A percentile compares a stretch with the other conserved stretches of the same genome.
Evolutionary conservation across 2,113 vertebrate genomes (phyloP).

Genomic region (Sminthopsis crassicaudata): DNA sequence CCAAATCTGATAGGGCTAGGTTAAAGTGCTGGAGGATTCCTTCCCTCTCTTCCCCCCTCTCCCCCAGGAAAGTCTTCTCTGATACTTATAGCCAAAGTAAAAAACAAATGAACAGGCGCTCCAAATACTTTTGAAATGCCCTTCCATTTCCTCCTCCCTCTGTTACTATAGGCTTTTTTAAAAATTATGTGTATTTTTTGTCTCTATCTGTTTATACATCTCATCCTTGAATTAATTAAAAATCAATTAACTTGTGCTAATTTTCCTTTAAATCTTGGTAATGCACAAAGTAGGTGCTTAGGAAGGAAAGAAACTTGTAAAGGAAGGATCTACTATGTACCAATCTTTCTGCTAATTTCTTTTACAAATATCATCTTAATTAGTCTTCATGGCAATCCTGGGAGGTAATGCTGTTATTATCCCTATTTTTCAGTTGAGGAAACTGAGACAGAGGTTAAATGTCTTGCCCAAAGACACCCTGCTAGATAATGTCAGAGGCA

Average conservation of each 20-base stretch:
- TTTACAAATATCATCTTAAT: neutral
- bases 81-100: slow-evolving; percentile 23
- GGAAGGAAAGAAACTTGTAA: neutral
- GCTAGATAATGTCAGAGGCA: neutral
- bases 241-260: neutral
- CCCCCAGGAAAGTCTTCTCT: slow-evolving; percentile 7
- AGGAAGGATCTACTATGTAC: neutral
- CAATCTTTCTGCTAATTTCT: neutral
- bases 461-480: neutral
- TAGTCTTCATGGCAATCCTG: neutral
- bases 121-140: neutral
- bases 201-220: slow-evolving; percentile 19
- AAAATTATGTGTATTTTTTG: neutral
- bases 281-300: too few species aligned
- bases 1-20: slow-evolving; percentile 29
- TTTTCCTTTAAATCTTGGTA: neutral
- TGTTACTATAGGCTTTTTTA: neutral
- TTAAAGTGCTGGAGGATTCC: slow-evolving; percentile 31
- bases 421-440: neutral
- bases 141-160: neutral
- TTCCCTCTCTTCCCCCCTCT: neutral
- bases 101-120: neutral
- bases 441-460: too few species aligned
- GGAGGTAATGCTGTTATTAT: neutral
- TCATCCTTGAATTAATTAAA: neutral